phyloP scores from a whole-genome alignment of 2,797 vertebrate species.

The Brachyrhaphis roseni region DNA sequence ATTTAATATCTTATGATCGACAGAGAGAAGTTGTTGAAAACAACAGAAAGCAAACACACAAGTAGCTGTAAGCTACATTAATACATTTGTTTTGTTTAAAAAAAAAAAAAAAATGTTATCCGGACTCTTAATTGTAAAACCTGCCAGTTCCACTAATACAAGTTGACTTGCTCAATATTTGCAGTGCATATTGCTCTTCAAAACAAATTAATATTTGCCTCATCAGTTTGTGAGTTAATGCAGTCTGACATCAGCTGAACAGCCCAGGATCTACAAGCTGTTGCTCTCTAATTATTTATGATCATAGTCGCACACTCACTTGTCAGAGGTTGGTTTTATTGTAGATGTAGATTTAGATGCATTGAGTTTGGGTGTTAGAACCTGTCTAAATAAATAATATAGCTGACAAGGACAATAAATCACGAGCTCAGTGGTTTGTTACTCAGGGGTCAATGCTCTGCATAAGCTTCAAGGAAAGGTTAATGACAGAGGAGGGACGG shows the following conservation, averaged over 20 bases:
- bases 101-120: neutral
- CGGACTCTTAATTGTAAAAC: neutral
- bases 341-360: constrained; percentile 45
- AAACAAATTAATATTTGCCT: neutral
- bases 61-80: neutral
- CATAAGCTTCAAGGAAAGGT: constrained; percentile 35
- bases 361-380: constrained; percentile 24
- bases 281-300: constrained; percentile 70
- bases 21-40: neutral
- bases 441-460: constrained; percentile 36
- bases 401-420: constrained; percentile 54
- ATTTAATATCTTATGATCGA: neutral
- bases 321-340: constrained; percentile 40
- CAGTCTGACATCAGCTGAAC: constrained; percentile 55
- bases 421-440: constrained; percentile 43
- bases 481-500: constrained; percentile 17
- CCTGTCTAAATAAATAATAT: constrained; percentile 63
- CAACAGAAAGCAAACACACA: neutral
- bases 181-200: neutral
- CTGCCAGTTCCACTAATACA: constrained; percentile 8
- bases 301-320: constrained; percentile 29
- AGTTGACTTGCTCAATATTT: constrained; percentile 7
- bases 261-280: constrained; percentile 59
- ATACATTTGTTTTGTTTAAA: neutral
- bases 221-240: constrained; percentile 40